Evolutionary conservation across 2,888 invertebrate genomes (phyloP), one percentile per base, ranked within the genome.

Genomic region (Gymnoscelis rufifasciata): DNA sequence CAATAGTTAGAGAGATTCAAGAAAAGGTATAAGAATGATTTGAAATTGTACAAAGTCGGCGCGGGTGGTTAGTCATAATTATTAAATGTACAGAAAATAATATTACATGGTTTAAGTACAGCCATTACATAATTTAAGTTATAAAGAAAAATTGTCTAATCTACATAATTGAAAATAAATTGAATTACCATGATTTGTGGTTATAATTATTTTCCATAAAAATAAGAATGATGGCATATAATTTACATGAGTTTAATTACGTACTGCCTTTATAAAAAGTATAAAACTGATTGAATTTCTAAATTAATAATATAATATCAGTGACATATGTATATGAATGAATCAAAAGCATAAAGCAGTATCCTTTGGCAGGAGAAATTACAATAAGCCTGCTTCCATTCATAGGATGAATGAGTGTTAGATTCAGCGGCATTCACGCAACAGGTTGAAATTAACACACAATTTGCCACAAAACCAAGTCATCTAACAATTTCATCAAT

Each of bases 401-500:
- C 66, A 64, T 64, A 11, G 33, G 35, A 71, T 33, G 31, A 33
- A 33, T 33, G 14, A 33, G 31, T 19, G 5, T 70, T 69, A 64
- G 71, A 70, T 74, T 71, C 64, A 68, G 55, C 43, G 53, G 56
- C 54, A 52, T 51, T 60, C 64, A 70, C 59, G 73, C 82, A 82
- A 84, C 84, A 84, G 83, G 86, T 86, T 72, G 52, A 78, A 70
- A 73, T 76, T 78, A 78, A 74, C 73, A 74, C 67, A 74, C 67
- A 74, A 66, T 66, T 75, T 66, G 70, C 74, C 69, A 73, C 74
- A 80, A 79, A 82, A 80, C 74, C 68, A 65, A 71, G 68, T 71
- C 78, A 80, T 78, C 79, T 78, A 81, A 82, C 73, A 74, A 74
- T 73, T 78, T 78, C 70, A 79, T 87, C 86, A 87, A 87, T 88